These are phyloP conservation scores for Cepaea hortensis DNA, from an alignment of 2,888 invertebrate species.

Conservation along the genomic window DNA sequence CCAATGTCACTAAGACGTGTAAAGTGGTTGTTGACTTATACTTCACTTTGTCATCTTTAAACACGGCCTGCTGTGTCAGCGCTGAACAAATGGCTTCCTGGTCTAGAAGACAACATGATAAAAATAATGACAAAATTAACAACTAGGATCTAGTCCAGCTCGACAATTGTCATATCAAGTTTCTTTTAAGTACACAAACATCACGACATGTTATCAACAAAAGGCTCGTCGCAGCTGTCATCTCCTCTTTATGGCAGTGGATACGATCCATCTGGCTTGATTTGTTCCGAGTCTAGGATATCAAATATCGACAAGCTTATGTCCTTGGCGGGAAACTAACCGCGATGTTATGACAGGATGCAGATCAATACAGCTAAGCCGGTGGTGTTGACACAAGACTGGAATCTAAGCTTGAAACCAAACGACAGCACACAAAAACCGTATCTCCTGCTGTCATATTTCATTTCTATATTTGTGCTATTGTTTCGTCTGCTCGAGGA, in stretches of 20 bases:
- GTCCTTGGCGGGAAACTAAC: constrained; percentile 6
- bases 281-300: not conserved
- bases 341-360: not conserved
- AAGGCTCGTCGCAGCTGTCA: too few relatives aligned
- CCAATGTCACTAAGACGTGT: too few relatives aligned
- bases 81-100: too few relatives aligned
- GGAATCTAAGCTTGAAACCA: constrained; percentile 24
- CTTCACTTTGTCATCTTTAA: too few relatives aligned
- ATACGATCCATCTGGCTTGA: constrained; percentile 4
- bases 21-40: too few relatives aligned
- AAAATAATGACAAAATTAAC: too few relatives aligned
- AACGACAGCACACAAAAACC: not conserved
- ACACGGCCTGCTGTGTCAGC: too few relatives aligned
- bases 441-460: not conserved
- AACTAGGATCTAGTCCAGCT: too few relatives aligned
- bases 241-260: not conserved
- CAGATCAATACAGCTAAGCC: constrained; percentile 23
- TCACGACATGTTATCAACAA: too few relatives aligned
- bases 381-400: not conserved
- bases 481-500: not conserved
- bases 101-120: too few relatives aligned
- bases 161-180: too few relatives aligned
- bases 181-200: too few relatives aligned
- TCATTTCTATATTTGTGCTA: not conserved
- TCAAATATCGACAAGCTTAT: constrained; percentile 28